Evolutionary conservation across 2,888 invertebrate species (phyloP).

Genomic region (Caradrina kadenii): DNA sequence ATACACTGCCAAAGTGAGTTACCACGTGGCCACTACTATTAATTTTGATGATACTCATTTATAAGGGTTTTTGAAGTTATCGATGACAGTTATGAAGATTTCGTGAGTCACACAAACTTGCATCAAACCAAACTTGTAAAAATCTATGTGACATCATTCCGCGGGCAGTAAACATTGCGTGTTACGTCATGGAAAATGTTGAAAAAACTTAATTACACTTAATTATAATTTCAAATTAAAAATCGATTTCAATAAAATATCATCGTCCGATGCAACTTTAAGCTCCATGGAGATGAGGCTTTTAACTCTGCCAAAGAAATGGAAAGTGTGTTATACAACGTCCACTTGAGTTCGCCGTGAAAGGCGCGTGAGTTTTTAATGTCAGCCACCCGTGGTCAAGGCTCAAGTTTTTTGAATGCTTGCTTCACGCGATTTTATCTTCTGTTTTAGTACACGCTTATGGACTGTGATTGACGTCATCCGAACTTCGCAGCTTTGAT

Average conservation of each 20-base stretch:
- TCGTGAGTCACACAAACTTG: conserved; percentile 43
- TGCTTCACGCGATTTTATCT: conserved; percentile 81
- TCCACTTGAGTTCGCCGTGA: conserved; percentile 87
- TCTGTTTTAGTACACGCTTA: conserved; percentile 67
- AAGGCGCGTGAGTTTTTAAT: conserved; percentile 86
- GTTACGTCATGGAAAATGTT: conserved; percentile 51
- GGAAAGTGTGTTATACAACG: conserved; percentile 90
- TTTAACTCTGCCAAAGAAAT: conserved; percentile 79
- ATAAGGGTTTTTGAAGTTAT: conserved; percentile 37
- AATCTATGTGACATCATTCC: conserved; percentile 36
- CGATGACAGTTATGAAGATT: conserved; percentile 25
- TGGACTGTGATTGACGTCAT: conserved; percentile 70
- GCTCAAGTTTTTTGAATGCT: conserved; percentile 83
- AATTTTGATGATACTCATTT: conserved; percentile 27
- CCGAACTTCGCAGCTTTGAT: conserved; percentile 36
- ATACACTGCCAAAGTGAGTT: conserved; percentile 61
- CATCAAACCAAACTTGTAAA: conserved; percentile 35
- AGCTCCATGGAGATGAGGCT: conserved; percentile 64
- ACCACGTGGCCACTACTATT: conserved; percentile 42
- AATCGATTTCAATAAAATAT: conserved; percentile 37
- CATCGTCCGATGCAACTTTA: conserved; percentile 32
- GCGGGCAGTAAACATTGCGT: conserved; percentile 23
- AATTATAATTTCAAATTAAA: conserved; percentile 40
- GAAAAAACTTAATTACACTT: conserved; percentile 29
- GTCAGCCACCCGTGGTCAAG: conserved; percentile 89